Evolutionary conservation across 2,113 vertebrate species (phyloP), one percentile per base, ranked within the genome.

Genomic region (Epinephelus lanceolatus): DNA sequence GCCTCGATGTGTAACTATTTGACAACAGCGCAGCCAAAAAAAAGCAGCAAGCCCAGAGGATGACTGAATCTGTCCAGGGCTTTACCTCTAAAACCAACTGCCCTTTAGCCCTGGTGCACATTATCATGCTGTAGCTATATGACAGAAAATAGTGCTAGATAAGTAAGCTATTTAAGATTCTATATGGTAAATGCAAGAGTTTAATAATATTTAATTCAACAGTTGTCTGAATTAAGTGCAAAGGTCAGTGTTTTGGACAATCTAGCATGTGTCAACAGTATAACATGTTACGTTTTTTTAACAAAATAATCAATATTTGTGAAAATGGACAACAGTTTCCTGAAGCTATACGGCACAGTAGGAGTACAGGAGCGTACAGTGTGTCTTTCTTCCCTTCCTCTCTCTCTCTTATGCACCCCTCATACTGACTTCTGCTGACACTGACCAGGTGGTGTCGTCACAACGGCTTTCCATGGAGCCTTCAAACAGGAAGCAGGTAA

Each of bases 361-460:
- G 45, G 37, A 81, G 74, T 18, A 18, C 13, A 33, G 4, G 47
- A 77, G 47, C 59, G 59, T 55, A 51, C 3, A 3, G n/a, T 52
- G n/a, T 4, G 33, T 33, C 27, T 85, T 61, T 65, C 27, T 55
- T 33, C 78, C 68, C 63, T 62, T 21, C 53, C 56, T 60, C 78
- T 40, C 68, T 47, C 14, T 40, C 78, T 70, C 49, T 55, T 23
- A 9, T 40, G 53, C 70, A 11, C n/a, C 57, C 2, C 85, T 88
- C 84, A 89, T 42, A 18, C 86, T 95, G 93, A 94, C 88, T 89
- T 51, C 87, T 67, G 70, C 88, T 93, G 95, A 96, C 95, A 95
- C 88, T 33, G 88, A 94, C 89, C 93, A 94, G 95, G 94, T 95
- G 92, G 91, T 51, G 71, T 91, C 84, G 93, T 94, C 94, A 94